Base-by-base conservation (phyloP, 2,888 invertebrate genomes). In the Bembecia ichneumoniformis region DNA sequence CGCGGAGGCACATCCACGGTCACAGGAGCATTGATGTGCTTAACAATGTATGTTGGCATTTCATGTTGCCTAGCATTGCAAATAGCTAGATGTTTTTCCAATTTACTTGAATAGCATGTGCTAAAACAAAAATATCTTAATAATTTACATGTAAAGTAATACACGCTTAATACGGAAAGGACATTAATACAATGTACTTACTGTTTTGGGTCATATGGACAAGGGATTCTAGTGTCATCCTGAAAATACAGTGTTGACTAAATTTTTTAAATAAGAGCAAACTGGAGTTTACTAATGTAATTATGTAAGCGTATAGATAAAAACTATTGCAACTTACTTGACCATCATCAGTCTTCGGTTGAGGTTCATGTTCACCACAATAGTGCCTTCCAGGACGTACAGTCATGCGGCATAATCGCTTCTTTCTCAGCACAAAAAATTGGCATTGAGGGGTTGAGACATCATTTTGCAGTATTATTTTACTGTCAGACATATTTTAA, bases 161-260 rank as follows among this genome's bases (percentile, higher is more conserved):
- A 48, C 40, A 7, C n/a, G 16, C 9, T 3, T 34, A 28, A 48
- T 9, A 43, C 5, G 2, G 20, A 10, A 14, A 14, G 9, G 17
- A 13, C 17, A 17, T 35, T 20, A 44, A 51, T 36, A 5, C 43
- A 0, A 47, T 2, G 51, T 47, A 88, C 90, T 74, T 82, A 93
- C 90, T 94, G 94, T 64, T 91, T 92, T 1, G 89, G 84, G 74
- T 94, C 94, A 55, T 94, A 78, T 1, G 94, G 94, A 60, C 94
- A 94, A 16, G 89, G 86, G 53, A 94, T 88, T 49, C 94, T 84
- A 43, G 74, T 66, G 60, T 83, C 74, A 49, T 57, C 63, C 87
- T 87, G 71, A 49, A 82, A 71, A 48, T 40, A 51, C n/a, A 44
- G 5, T 44, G 7, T 40, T 40, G 10, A 9, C 14, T 40, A 13